Percentiles rank a stretch among this genome's conserved stretches.
phyloP scores from a whole-genome alignment of 2,113 vertebrate species.

The Brachyistius frenatus region DNA sequence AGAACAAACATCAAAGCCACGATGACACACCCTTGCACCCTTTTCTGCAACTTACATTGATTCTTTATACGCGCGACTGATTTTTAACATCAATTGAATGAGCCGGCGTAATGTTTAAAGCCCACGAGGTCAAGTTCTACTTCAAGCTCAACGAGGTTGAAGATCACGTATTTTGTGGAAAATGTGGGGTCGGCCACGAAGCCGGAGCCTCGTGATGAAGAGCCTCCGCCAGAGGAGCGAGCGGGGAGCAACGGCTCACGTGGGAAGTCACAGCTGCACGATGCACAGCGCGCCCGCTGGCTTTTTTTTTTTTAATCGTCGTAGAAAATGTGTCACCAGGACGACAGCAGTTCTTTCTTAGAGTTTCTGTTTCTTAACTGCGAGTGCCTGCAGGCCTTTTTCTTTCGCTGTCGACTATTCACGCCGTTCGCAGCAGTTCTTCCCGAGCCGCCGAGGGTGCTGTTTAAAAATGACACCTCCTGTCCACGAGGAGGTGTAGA shows the following conservation, averaged over 20 bases:
- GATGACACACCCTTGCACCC: too few relatives aligned
- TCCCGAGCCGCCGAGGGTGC: neutral
- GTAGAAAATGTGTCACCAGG: neutral
- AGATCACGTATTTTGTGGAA: slow-evolving; percentile 6
- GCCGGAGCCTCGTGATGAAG: slow-evolving; percentile 41
- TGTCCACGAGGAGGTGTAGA: too few relatives aligned
- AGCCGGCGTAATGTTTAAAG: too few relatives aligned
- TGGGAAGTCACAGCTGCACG: slow-evolving; percentile 28
- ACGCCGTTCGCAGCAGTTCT: too few relatives aligned
- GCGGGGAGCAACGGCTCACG: slow-evolving; percentile 8
- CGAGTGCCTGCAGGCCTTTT: neutral
- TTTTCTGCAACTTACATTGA: too few relatives aligned
- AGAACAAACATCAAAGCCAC: neutral
- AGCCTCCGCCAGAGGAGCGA: slow-evolving; percentile 10
- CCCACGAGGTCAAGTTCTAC: too few relatives aligned
- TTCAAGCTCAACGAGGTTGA: too few relatives aligned
- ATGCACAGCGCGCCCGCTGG: neutral
- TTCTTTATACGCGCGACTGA: too few relatives aligned
- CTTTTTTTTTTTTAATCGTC: neutral
- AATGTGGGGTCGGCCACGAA: slow-evolving; percentile 17
- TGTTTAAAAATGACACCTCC: neutral
- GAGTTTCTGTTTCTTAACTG: neutral
- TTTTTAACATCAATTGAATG: too few relatives aligned
- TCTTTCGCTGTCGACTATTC: too few relatives aligned
- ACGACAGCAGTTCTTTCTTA: neutral